Base-by-base conservation (phyloP, 2,888 invertebrate genomes). In the Andricus quercusramuli region DNA sequence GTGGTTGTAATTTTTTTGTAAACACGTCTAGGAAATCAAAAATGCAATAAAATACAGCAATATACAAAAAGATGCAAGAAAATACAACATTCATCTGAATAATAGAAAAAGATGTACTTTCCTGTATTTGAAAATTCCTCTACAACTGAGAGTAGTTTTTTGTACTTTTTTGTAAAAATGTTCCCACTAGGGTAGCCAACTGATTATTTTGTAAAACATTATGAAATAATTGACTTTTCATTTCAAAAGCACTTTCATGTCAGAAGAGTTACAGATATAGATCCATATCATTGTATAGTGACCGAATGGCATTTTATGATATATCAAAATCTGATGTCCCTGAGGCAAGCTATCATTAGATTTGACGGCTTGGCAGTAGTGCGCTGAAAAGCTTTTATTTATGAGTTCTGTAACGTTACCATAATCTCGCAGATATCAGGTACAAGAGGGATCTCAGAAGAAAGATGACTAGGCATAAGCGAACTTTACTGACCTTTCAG, bases 401-500 rank as follows among this genome's bases (percentile, higher is more conserved):
- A 74, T 74, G 74, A 15, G 37, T 74, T 74, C 74, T 59, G 74
- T 70, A 70, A 51, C 32, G 70, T 59, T 74, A 59, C 74, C 74
- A 56, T 74, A 74, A 74, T 74, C 74, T 74, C 32, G 56, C 59
- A 32, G 74, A 74, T 74, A 74, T 74, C 74, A 74, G 32, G 56
- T 74, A 56, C 56, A 74, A 74, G 74, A 74, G 74, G 74, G 44
- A 32, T 74, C 56, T 74, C 29, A 59, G n/a, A 22, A 74, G 74
- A 74, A 74, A 59, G 74, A 74, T 74, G 74, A 74, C 74, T 74
- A 56, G 74, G 32, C 74, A 56, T 74, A 56, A 74, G 74, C 51
- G 56, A 74, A 74, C 74, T 74, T 74, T 74, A 74, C 74, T 74
- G 74, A 74, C 74, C 74, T 74, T 74, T 74, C 56, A 74, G 74